Base-by-base conservation (phyloP, 2,888 invertebrate species). In the Pyralis farinalis region DNA sequence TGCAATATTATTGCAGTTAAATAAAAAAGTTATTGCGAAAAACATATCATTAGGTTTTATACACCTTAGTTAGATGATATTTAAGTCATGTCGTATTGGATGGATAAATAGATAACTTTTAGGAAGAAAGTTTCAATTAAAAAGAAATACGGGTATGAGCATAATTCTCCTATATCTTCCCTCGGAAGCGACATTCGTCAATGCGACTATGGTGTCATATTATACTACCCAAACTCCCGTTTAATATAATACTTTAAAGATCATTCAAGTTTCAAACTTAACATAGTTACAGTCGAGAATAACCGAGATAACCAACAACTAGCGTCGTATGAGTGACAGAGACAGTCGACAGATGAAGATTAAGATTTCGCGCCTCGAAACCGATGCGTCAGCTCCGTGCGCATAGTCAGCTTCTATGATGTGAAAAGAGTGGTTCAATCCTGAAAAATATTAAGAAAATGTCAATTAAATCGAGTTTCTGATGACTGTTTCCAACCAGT, bases 51-150 rank as follows among this genome's bases (percentile, higher is more conserved):
- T 42, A 38, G 8, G 4, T 3, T 16, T 16, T 16, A 3, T 16
- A 16, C 16, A 2, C 16, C 20, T 45, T 43, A 39, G 47, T 47
- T 44, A 25, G 37, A 49, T 40, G 46, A 53, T 58, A 51, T 41
- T 34, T 22, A 45, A 67, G 81, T 77, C 83, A 85, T 84, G 85
- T 78, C 86, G 78, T 60, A 76, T 63, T 69, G 79, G 81, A 85
- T 85, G 82, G 81, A 63, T 54, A 62, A 51, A 61, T 59, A 60
- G 61, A 46, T 47, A 51, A 49, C 47, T 53, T 53, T 47, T 42
- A 40, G 40, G 54, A 58, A 45, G 47, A 58, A 50, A 58, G 46
- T 49, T 46, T 56, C 58, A 56, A 53, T 52, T 50, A 55, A 58
- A 55, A 47, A 56, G 52, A 51, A 53, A 55, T 55, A 56, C 39